phyloP scores from a whole-genome alignment of 2,113 vertebrate species.

The Atractosteus spatula region DNA sequence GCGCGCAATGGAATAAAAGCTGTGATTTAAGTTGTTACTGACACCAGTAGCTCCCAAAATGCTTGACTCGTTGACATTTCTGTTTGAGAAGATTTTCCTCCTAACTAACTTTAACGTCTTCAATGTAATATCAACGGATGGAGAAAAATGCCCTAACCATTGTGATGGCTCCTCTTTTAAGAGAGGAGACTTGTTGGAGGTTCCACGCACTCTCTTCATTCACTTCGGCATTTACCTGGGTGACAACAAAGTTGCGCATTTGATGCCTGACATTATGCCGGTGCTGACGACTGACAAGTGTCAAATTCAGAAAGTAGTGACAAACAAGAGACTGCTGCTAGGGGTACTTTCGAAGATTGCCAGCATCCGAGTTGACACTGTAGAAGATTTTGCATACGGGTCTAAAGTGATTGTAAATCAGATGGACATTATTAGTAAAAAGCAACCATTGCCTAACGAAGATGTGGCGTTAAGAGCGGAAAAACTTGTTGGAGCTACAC shows the following conservation, averaged over 20 bases:
- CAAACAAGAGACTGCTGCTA: conserved; percentile 84
- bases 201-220: conserved; percentile 81
- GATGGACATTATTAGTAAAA: conserved; percentile 63
- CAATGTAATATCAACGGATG: conserved; percentile 36
- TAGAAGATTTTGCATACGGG: conserved; percentile 91
- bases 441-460: conserved; percentile 62
- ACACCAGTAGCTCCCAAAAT: conserved; percentile 37
- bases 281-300: conserved; percentile 62
- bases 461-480: conserved; percentile 80
- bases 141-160: conserved; percentile 20
- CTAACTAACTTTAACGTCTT: conserved; percentile 67
- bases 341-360: conserved; percentile 77
- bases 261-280: conserved; percentile 92
- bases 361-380: conserved; percentile 82
- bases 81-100: conserved; percentile 78
- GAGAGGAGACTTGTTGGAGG: conserved; percentile 85
- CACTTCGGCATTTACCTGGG: conserved; percentile 94
- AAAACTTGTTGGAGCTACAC: conserved; percentile 66
- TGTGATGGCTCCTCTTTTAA: conserved; percentile 52
- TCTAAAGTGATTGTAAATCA: conserved; percentile 75
- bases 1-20: conserved; percentile 45
- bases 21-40: neutral
- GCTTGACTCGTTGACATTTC: conserved; percentile 70
- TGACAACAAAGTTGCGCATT: conserved; percentile 82
- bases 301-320: conserved; percentile 71